Evolutionary conservation across 2,113 vertebrate genomes (phyloP), one percentile per base, ranked within the genome.

Genomic region (Ibidorhyncha struthersii): DNA sequence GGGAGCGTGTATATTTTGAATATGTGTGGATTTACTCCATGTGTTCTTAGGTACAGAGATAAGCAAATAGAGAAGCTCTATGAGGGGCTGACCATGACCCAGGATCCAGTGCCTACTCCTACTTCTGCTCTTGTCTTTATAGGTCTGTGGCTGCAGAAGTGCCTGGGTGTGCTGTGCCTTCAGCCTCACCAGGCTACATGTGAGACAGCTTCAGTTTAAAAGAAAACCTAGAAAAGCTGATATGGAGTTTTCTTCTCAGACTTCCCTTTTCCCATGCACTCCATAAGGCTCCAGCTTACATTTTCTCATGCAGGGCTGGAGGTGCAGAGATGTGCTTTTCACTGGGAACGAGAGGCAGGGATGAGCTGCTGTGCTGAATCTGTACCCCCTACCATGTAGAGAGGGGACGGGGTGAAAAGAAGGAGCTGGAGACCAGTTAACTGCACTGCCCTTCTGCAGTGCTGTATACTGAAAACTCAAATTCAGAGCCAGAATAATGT

Each of bases 201-300:
- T 18, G 14, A 82, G 65, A n/a, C 47, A 76, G 58, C 52, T 32
- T 23, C 3, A 0, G 47, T n/a, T 50, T 32, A 45, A 78, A 73
- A 50, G 43, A 78, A 83, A 86, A 79, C 10, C 49, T 55, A 45
- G 69, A 30, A 38, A 82, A 71, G 29, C 23, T 18, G 36, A 26
- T 41, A 43, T 0, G 1, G 45, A 36, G 30, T 9, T 82, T 52
- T 78, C 27, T 76, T 40, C n/a, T 62, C 2, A 0, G 34, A 16
- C 27, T 78, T 81, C 69, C 36, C 63, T 93, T 62, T 81, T 58
- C 45, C 41, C 20, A 15, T 4, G 41, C 5, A 7, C 41, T 47
- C 53, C 14, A 5, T 30, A 45, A 41, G 26, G 47, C 23, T 41
- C 29, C 53, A 71, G 50, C 13, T 50, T 29, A 50, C 8, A 4